Evolutionary conservation across 2,797 vertebrate species (phyloP).

Genomic region (Tauraco hartlaubi): DNA sequence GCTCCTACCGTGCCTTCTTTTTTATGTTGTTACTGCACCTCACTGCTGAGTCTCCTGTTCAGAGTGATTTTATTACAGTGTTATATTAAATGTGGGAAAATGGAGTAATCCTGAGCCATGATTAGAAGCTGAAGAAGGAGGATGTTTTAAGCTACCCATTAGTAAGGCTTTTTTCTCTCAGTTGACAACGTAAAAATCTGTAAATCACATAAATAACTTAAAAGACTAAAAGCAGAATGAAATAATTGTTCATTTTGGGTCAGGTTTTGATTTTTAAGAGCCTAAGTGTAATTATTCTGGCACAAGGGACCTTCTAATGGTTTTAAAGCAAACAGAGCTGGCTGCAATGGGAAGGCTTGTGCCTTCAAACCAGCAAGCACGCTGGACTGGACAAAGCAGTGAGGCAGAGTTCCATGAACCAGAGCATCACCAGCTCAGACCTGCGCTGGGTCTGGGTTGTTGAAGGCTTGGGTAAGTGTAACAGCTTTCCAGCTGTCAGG

Average conservation of each 20-base stretch:
- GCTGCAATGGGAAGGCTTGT: neutral
- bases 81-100: constrained; percentile 1
- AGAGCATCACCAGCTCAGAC: neutral
- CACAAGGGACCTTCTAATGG: neutral
- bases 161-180: neutral
- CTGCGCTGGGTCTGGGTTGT: neutral
- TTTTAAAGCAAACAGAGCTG: neutral
- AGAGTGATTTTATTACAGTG: constrained; percentile 7
- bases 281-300: neutral
- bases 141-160: constrained; percentile 2
- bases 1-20: neutral
- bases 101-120: neutral
- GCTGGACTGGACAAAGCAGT: neutral
- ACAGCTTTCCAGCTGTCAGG: neutral
- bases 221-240: constrained; percentile 33
- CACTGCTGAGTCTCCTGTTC: neutral
- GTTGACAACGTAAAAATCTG: neutral
- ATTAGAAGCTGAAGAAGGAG: neutral
- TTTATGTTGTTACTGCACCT: neutral
- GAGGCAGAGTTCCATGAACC: neutral
- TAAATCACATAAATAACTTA: constrained; percentile 7
- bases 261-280: constrained; percentile 30
- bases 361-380: neutral
- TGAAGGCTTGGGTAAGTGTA: neutral
- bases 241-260: constrained; percentile 21